Evolutionary conservation across 1,140 invertebrate genomes (phyloP).

Genomic region (Globodera rostochiensis): DNA sequence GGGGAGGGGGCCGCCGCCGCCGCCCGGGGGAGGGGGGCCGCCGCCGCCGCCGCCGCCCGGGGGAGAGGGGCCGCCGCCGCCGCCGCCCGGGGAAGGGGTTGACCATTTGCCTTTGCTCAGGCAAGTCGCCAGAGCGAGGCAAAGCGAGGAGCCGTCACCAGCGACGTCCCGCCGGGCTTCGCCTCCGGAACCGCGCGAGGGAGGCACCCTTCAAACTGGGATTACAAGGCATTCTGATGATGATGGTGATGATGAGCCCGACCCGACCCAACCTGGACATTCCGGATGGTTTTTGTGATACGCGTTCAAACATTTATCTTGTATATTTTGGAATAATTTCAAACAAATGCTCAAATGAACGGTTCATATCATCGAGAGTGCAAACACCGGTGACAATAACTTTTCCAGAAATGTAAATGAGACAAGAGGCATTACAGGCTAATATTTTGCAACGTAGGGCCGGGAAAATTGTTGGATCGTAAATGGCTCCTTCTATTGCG

Average conservation of each 20-base stretch:
- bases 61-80: not conserved
- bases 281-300: not conserved
- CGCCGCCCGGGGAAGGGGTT: too few species aligned
- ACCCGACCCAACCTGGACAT: not conserved
- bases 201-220: too few species aligned
- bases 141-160: too few species aligned
- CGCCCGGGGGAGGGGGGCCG: too few species aligned
- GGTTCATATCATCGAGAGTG: not conserved
- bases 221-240: too few species aligned
- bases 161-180: too few species aligned
- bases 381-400: not conserved
- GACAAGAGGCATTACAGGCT: not conserved
- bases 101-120: too few species aligned
- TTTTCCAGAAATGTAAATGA: slow-evolving; percentile 5
- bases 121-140: too few species aligned
- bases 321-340: not conserved
- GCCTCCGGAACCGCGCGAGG: too few species aligned
- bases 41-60: too few species aligned
- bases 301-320: not conserved
- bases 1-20: too few species aligned
- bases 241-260: not conserved
- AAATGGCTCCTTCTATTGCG: not conserved
- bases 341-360: not conserved
- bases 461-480: slow-evolving; percentile 23
- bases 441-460: slow-evolving; percentile 17